Base-by-base conservation (phyloP, 1,140 invertebrate genomes). In the Zaprionus kolodkinae region DNA sequence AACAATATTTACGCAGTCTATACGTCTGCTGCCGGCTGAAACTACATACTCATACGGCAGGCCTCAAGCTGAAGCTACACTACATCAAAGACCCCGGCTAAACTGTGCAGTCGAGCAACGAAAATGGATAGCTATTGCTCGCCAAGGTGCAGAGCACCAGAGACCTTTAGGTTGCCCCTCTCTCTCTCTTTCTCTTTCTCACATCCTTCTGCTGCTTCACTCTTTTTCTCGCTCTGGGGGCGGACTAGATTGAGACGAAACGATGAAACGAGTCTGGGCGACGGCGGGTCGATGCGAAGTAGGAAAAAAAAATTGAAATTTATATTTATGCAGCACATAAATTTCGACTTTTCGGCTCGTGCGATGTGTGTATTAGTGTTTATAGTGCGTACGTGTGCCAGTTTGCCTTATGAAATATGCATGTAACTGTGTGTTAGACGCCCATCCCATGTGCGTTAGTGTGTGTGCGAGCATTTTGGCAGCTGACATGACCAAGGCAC, bases 251-350 rank as follows among this genome's bases (percentile, higher is more conserved):
- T 61, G 57, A 62, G 57, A 54, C 48, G 45, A 55, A 48, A 60
- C 30, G 52, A 27, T 55, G 52, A 33, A 50, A 50, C 27, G 52
- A 55, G 52, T 55, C 21, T 35, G 54, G 70, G 57, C 64, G 71
- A 55, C 35, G 71, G 1, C 27, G 27, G 27, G 27, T 30, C 27
- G 27, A 30, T 30, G 27, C 17, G 36, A 40, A 6, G 40, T 12
- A 38, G 21, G 43, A 36, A 64, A 57, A 66, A 74, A 75, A 80
- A 89, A 88, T 84, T 84, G 84, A 88, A 88, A 88, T 88, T 88
- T 88, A 88, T 88, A 88, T 87, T 83, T 88, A 88, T 86, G 85
- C 84, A 88, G 77, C 84, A 86, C 81, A 88, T 88, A 88, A 81
- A 88, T 88, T 88, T 84, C 72, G 84, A 76, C 84, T 88, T 88